phyloP scores from a whole-genome alignment of 23 tunicate species.

The Diplosoma virens region DNA sequence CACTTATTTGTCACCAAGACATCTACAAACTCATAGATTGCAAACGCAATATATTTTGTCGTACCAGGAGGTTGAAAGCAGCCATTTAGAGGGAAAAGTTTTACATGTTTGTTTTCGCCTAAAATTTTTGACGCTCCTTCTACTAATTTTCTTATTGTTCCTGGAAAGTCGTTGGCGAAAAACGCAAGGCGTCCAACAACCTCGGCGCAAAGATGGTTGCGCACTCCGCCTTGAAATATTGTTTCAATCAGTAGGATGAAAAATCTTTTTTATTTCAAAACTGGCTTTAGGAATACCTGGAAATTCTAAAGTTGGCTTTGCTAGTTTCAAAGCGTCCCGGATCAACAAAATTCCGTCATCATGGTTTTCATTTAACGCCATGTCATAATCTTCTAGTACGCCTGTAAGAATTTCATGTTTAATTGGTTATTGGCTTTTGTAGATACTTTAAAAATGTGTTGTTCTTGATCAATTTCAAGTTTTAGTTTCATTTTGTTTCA shows the following conservation, averaged over 20 bases:
- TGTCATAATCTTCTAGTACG: conserved; percentile 60
- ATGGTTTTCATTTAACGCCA: conserved; percentile 29
- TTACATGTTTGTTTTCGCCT: not conserved
- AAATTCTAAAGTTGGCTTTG: conserved; percentile 85
- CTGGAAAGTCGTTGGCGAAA: conserved; percentile 40
- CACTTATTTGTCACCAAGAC: too few relatives aligned
- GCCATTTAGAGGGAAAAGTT: conserved; percentile 47
- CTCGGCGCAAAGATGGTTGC: conserved; percentile 63
- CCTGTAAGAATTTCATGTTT: too few relatives aligned
- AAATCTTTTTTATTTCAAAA: too few relatives aligned
- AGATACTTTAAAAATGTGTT: too few relatives aligned
- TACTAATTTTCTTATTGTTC: conserved; percentile 43
- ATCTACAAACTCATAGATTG: not conserved
- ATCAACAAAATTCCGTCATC: conserved; percentile 36
- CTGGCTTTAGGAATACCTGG: too few relatives aligned
- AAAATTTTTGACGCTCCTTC: conserved; percentile 16
- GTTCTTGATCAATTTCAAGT: too few relatives aligned
- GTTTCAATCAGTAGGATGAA: too few relatives aligned
- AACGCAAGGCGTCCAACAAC: conserved; percentile 65
- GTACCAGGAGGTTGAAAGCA: conserved; percentile 84
- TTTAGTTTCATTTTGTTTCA: too few relatives aligned
- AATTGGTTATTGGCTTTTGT: too few relatives aligned
- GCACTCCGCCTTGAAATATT: conserved; percentile 56
- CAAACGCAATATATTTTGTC: too few relatives aligned
- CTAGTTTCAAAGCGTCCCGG: conserved; percentile 63